Evolutionary conservation across 2,797 vertebrate genomes (phyloP).

Genomic region (Semotilus atromaculatus): DNA sequence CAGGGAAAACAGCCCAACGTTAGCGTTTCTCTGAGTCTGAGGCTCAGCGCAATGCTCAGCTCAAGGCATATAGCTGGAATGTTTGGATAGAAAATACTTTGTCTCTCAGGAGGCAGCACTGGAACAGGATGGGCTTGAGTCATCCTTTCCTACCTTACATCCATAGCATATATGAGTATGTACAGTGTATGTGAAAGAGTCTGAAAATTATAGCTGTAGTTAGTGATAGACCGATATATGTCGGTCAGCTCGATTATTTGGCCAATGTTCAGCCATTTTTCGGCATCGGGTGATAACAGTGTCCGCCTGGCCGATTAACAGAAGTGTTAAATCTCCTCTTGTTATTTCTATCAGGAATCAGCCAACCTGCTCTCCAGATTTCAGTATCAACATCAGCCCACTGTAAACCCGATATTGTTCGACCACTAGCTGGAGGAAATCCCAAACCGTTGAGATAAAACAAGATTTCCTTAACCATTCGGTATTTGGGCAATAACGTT

Average conservation of each 20-base stretch:
- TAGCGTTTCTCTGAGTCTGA: constrained; percentile 55
- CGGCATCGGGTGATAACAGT: not conserved
- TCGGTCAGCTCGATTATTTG: not conserved
- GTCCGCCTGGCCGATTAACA: not conserved
- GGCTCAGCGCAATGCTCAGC: constrained; percentile 69
- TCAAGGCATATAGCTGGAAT: constrained; percentile 82
- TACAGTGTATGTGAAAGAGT: constrained; percentile 14
- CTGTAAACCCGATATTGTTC: not conserved
- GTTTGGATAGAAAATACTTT: constrained; percentile 72
- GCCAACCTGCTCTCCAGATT: not conserved
- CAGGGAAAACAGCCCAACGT: constrained; percentile 52
- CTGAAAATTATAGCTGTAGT: constrained; percentile 2
- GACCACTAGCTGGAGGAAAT: not conserved
- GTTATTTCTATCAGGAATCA: not conserved
- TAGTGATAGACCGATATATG: not conserved
- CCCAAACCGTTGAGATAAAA: not conserved
- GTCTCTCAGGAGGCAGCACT: constrained; percentile 72
- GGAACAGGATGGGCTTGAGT: constrained; percentile 54
- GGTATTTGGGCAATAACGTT: not conserved
- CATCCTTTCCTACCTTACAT: constrained; percentile 18
- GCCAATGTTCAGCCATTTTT: not conserved
- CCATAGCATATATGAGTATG: constrained; percentile 22
- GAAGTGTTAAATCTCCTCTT: not conserved
- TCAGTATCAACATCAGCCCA: not conserved
- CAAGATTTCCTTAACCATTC: not conserved